Evolutionary conservation across 2,888 invertebrate species (phyloP), one percentile per base, ranked within the genome.

Genomic region (Acrobasis suavella): DNA sequence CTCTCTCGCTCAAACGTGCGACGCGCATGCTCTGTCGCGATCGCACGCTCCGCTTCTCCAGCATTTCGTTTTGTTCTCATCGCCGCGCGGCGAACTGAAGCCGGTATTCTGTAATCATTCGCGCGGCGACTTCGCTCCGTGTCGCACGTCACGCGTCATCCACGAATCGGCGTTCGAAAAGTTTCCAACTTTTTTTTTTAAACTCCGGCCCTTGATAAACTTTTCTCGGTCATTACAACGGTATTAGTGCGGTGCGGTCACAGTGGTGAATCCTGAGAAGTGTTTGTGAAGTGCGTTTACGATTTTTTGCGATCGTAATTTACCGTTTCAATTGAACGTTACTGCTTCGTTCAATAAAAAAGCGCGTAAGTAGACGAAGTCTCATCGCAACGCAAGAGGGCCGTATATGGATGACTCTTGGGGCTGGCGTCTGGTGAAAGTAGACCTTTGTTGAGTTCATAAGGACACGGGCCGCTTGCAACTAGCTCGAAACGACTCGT

Each of bases 361-460:
- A 87, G 81, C 85, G 86, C 83, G 82, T 85, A 85, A 84, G 84
- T 63, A 64, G 66, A 65, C 75, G 77, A 78, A 80, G 83, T 84
- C 81, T 85, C 82, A 82, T 86, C 83, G 83, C 80, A 76, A 76
- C 62, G 63, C 62, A 72, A 76, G 84, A 87, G 87, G 87, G 84
- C 86, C 86, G 86, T 90, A 80, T 86, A 87, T 86, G 87, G 86
- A 84, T 84, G 85, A 83, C 85, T 86, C 85, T 87, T 80, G 82
- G 82, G 75, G 80, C 81, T 81, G 83, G 74, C 83, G 81, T 80
- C 78, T 74, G 91, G 91, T 91, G 91, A 92, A 91, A 91, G 91
- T 91, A 89, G 84, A 91, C 89, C 91, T 90, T 90, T 87, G 87
- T 87, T 87, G 83, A 86, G 89, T 91, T 90, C 89, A 85, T 87